These are phyloP conservation scores for Cladopsammia gracilis DNA, from an alignment of 64 coral and sea anemone genomes.

Conservation along the genomic window DNA sequence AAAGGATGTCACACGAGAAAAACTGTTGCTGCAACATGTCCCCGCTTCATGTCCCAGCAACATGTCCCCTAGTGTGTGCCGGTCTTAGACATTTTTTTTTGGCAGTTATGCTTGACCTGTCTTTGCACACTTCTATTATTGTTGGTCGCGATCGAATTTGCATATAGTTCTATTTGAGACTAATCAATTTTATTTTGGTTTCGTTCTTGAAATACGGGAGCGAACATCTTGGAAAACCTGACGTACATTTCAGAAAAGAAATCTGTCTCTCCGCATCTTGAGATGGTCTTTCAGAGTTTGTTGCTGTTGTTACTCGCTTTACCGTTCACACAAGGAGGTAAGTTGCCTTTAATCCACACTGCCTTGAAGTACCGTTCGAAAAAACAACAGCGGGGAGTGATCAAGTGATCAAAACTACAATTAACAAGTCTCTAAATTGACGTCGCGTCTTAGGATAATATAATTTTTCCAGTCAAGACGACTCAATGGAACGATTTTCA, in stretches of 20 bases:
- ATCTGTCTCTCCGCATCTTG: not conserved
- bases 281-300: not conserved
- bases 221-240: not conserved
- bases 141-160: not conserved
- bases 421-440: not conserved
- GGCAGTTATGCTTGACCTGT: not conserved
- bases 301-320: not conserved
- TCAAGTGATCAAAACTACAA: too few species aligned
- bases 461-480: not conserved
- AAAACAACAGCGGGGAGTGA: too few species aligned
- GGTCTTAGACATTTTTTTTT: too few species aligned
- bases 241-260: not conserved
- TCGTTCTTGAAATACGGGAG: not conserved
- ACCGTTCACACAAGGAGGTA: too few species aligned
- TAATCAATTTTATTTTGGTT: not conserved
- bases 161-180: too few species aligned
- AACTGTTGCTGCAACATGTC: too few species aligned
- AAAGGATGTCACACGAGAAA: too few species aligned
- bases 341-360: too few species aligned
- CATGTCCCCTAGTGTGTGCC: too few species aligned
- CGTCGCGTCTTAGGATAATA: not conserved
- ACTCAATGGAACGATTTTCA: not conserved
- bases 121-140: not conserved
- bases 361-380: too few species aligned
- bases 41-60: too few species aligned